Base-by-base conservation (phyloP, 2,797 vertebrate species). In the Valencia hispanica region DNA sequence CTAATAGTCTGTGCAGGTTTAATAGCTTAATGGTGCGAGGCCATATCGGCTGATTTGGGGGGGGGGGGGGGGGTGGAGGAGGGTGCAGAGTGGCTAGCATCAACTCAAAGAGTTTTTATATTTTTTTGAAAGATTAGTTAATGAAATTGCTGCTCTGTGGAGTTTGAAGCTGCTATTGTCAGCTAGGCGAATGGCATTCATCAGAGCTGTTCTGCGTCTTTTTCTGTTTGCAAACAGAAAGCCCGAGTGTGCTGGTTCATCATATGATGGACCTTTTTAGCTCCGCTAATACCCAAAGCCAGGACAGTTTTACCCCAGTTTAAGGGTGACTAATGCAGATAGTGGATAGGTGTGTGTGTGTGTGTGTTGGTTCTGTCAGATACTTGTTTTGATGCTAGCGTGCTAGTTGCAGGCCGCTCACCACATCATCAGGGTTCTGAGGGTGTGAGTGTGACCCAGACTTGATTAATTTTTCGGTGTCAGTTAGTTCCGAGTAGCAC, bases 101-200 rank as follows among this genome's bases (percentile, higher is more conserved):
- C 82, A 85, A 82, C 84, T 87, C 69, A 87, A 79, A 85, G 82
- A 84, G 43, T 85, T 90, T 91, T 91, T 84, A 86, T 81, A 85
- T 91, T 89, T 90, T 90, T 90, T 81, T 81, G 79, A 82, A 81
- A 90, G 84, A 90, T 90, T 91, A 87, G 88, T 48, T 80, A 92
- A 91, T 91, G 85, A 90, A 79, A 87, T 85, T 82, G 82, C 79
- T 82, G 75, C 68, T 81, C 75, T 79, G 43, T 32, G 32, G 77
- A 84, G 74, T 83, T 81, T 73, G 82, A 73, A 85, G 70, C 79
- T 86, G 39, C 76, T 81, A 53, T 86, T 86, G 70, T 75, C 77
- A 88, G 86, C 72, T 74, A 75, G 73, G 82, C 84, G 83, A 68
- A 47, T 61, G 45, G 69, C 72, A 81, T 78, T 79, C 72, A 71